phyloP scores from a whole-genome alignment of 1,140 invertebrate species.

The Rhynchophorus ferrugineus region DNA sequence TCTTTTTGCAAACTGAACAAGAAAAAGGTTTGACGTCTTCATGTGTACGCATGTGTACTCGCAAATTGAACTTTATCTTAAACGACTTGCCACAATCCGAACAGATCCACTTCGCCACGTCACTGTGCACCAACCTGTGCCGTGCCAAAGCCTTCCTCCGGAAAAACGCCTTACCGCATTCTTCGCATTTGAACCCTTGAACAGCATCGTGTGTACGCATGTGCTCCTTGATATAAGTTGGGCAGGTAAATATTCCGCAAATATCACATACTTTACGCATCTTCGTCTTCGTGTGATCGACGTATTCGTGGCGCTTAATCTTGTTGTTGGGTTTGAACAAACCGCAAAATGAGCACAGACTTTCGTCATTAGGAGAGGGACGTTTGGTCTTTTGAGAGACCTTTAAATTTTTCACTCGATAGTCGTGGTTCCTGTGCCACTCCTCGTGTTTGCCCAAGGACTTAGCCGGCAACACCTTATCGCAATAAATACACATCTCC shows the following conservation, averaged over 20 bases:
- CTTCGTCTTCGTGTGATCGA: constrained; percentile 12
- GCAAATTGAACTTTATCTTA: constrained; percentile 31
- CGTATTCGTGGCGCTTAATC: constrained; percentile 12
- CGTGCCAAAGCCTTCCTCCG: constrained; percentile 42
- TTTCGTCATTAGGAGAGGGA: not conserved
- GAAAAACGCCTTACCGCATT: constrained; percentile 65
- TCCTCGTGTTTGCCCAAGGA: constrained; percentile 16
- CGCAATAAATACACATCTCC: constrained; percentile 15
- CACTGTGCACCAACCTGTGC: constrained; percentile 61
- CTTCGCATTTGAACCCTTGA: constrained; percentile 46
- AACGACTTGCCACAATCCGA: constrained; percentile 44
- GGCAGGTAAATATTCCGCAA: constrained; percentile 17
- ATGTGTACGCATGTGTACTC: constrained; percentile 54
- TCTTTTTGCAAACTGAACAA: constrained; percentile 54
- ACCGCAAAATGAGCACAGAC: constrained; percentile 17
- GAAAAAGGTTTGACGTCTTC: constrained; percentile 61
- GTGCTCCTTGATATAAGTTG: constrained; percentile 25
- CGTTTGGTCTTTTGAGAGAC: not conserved
- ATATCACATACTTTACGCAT: constrained; percentile 20
- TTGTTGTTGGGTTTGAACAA: constrained; percentile 13
- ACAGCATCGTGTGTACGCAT: constrained; percentile 22
- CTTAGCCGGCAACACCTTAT: not conserved
- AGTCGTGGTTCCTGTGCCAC: constrained; percentile 15
- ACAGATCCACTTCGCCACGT: constrained; percentile 58
- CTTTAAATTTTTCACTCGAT: not conserved